Evolutionary conservation across 2,888 invertebrate genomes (phyloP).

Genomic region (Macrosiphum euphorbiae): DNA sequence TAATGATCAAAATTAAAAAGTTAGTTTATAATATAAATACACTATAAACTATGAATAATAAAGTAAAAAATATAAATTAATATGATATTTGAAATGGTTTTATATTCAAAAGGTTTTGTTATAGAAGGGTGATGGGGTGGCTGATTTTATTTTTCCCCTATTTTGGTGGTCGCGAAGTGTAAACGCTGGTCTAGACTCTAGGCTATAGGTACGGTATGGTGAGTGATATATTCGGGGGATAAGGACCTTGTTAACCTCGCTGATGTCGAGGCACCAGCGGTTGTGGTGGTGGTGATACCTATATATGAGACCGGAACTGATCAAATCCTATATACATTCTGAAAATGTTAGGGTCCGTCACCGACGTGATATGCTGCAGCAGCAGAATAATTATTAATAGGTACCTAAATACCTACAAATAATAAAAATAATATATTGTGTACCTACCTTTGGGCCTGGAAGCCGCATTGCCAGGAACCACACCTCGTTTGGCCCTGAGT

Average conservation of each 20-base stretch:
- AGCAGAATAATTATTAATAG: background rate
- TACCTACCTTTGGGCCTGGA: slow-evolving; percentile 49
- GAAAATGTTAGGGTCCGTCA: background rate
- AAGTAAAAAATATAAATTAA: no score
- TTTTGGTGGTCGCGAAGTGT: no score
- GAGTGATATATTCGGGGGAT: background rate
- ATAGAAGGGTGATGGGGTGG: no score
- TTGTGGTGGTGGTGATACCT: background rate
- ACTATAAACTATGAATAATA: no score
- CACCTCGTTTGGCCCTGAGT: slow-evolving; percentile 28
- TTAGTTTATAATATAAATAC: no score
- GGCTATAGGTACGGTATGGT: background rate
- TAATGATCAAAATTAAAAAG: no score
- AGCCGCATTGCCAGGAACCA: slow-evolving; percentile 51
- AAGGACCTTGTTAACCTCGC: background rate
- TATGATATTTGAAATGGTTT: no score
- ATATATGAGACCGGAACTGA: background rate
- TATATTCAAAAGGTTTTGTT: no score
- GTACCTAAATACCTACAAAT: background rate
- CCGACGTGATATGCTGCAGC: background rate
- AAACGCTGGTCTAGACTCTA: background rate
- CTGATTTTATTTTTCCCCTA: no score
- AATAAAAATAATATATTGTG: background rate
- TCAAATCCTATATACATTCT: background rate
- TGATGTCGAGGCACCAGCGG: background rate